These are phyloP conservation scores for Chelonia mydas DNA, from an alignment of 2,797 vertebrate genomes.

Conservation along the genomic window DNA sequence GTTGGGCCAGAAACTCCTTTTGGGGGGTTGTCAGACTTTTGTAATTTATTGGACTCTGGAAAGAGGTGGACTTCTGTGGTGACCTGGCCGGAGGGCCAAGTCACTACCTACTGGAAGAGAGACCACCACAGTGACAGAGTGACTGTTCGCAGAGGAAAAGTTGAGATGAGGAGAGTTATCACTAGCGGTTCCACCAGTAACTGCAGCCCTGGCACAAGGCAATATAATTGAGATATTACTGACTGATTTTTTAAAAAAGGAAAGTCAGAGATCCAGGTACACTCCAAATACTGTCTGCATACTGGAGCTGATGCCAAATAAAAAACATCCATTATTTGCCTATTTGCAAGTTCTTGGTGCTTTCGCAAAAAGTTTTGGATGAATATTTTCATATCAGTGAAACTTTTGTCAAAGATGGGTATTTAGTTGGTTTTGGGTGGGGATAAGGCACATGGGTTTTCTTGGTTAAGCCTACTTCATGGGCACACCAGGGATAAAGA, in stretches of 20 bases:
- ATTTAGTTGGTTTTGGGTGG: neutral
- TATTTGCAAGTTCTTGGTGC: neutral
- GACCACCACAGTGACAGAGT: neutral
- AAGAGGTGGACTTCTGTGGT: neutral
- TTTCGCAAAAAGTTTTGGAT: neutral
- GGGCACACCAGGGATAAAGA: neutral
- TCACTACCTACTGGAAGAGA: neutral
- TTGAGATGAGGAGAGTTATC: neutral
- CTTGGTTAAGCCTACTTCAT: neutral
- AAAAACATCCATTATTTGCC: neutral
- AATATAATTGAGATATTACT: neutral
- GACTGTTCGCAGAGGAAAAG: neutral
- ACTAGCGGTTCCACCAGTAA: neutral
- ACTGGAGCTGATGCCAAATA: neutral
- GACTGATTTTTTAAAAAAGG: neutral
- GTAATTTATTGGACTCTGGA: neutral
- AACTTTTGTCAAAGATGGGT: neutral
- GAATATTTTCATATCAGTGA: neutral
- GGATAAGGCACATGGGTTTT: neutral
- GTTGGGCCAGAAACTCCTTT: neutral
- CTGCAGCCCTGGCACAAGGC: neutral
- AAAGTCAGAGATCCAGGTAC: neutral
- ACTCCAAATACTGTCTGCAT: neutral
- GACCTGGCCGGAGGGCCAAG: neutral
- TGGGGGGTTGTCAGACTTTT: neutral